These are phyloP conservation scores for Temnopleurus reevesii DNA, from an alignment of 53 echinoderm and acorn worm genomes.

Conservation along the genomic window DNA sequence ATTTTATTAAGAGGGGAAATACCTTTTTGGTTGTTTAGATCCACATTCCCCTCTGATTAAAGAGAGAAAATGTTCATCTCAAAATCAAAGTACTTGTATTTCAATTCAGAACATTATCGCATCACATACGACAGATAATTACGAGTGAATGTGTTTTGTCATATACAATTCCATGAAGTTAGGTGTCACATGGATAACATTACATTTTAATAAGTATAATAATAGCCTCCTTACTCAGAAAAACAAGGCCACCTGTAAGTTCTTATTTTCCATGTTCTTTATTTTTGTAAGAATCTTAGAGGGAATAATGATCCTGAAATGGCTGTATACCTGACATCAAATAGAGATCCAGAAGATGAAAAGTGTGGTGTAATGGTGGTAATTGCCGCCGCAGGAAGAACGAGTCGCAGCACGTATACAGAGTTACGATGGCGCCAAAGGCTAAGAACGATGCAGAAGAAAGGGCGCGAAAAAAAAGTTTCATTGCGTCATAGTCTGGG, in stretches of 20 bases:
- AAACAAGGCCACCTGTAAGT: neutral
- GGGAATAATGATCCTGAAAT: neutral
- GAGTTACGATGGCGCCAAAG: neutral
- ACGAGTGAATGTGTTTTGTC: neutral
- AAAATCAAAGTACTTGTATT: too few relatives aligned
- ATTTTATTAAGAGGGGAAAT: too few relatives aligned
- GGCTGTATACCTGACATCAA: neutral
- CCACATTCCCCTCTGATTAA: too few relatives aligned
- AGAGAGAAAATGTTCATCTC: too few relatives aligned
- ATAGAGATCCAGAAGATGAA: neutral
- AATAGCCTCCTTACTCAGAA: neutral
- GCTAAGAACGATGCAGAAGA: neutral
- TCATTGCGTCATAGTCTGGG: neutral
- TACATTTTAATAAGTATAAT: neutral
- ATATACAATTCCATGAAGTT: too few relatives aligned
- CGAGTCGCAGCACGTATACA: neutral
- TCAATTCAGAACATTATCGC: too few relatives aligned
- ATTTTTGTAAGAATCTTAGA: neutral
- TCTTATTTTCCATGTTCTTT: too few relatives aligned
- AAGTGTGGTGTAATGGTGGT: neutral
- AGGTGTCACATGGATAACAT: too few relatives aligned
- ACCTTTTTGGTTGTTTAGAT: too few relatives aligned
- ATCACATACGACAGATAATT: too few relatives aligned
- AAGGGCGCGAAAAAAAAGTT: neutral
- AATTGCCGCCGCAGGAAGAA: neutral